Evolutionary conservation across 2,113 vertebrate genomes (phyloP).

Genomic region (Alectura lathami): DNA sequence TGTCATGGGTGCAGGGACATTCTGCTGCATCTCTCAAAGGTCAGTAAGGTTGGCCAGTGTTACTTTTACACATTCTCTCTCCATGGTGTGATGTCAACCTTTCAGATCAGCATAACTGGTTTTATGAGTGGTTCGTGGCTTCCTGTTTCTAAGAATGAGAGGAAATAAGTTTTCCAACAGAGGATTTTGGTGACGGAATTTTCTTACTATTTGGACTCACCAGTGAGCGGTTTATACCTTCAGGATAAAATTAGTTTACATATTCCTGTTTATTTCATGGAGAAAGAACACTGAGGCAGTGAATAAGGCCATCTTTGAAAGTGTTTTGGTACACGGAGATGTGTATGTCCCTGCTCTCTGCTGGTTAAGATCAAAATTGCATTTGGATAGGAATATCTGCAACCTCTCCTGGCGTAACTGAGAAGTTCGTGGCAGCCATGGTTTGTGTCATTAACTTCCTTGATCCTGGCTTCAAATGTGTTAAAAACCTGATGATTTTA

Average conservation of each 20-base stretch:
- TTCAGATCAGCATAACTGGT: not conserved
- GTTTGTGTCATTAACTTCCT: not conserved
- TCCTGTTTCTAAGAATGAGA: not conserved
- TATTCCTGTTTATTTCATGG: not conserved
- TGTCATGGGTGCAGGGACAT: accelerated
- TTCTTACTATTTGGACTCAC: not conserved
- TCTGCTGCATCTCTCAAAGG: not conserved
- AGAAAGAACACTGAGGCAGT: not conserved
- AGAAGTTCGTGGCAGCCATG: not conserved
- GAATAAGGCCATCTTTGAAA: not conserved
- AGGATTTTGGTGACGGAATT: not conserved
- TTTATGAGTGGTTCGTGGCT: not conserved
- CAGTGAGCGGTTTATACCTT: not conserved
- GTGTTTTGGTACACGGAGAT: not conserved
- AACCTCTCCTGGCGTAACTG: not conserved
- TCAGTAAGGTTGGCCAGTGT: not conserved
- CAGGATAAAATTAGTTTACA: not conserved
- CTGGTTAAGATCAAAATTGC: constrained; percentile 56
- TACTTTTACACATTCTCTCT: not conserved
- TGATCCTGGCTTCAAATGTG: not conserved
- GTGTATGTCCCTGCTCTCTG: constrained; percentile 53
- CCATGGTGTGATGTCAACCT: not conserved
- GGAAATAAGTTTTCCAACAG: not conserved
- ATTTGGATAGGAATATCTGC: not conserved
- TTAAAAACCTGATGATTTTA: not conserved